Evolutionary conservation across 2,888 invertebrate genomes (phyloP).

Genomic region (Hypolimnas misippus): DNA sequence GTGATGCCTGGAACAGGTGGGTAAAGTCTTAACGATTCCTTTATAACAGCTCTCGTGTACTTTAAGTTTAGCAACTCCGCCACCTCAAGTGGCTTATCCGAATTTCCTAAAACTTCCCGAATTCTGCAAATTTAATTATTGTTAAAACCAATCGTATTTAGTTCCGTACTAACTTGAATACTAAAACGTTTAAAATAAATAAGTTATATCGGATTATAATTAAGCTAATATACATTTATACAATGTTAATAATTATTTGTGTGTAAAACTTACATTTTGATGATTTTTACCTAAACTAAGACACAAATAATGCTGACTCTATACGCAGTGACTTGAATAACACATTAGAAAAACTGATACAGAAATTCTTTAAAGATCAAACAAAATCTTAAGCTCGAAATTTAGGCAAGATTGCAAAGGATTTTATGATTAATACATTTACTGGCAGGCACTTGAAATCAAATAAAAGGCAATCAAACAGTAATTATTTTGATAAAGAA

Average conservation of each 20-base stretch:
- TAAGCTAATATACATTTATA: too few species aligned
- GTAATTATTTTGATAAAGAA: constrained; percentile 36
- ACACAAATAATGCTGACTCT: background rate
- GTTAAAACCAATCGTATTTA: too few species aligned
- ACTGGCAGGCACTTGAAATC: constrained; percentile 23
- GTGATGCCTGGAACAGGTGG: constrained; percentile 52
- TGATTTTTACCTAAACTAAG: constrained; percentile 21
- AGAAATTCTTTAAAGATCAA: constrained; percentile 22
- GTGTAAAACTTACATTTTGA: constrained; percentile 26
- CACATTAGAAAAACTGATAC: constrained; percentile 18
- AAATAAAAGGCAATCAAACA: constrained; percentile 42
- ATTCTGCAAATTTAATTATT: constrained; percentile 42
- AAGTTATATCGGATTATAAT: too few species aligned
- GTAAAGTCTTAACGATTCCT: constrained; percentile 55
- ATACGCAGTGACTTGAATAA: background rate
- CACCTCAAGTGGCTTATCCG: constrained; percentile 41
- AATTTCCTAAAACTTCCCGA: constrained; percentile 47
- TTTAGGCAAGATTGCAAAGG: constrained; percentile 26
- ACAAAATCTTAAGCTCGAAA: constrained; percentile 23
- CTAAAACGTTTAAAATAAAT: too few species aligned
- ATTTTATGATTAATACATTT: constrained; percentile 35
- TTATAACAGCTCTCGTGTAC: constrained; percentile 57
- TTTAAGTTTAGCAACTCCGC: constrained; percentile 50
- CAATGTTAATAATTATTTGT: too few species aligned
- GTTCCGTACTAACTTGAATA: too few species aligned